phyloP scores from a whole-genome alignment of 1,140 invertebrate species.

The Formica selysi region DNA sequence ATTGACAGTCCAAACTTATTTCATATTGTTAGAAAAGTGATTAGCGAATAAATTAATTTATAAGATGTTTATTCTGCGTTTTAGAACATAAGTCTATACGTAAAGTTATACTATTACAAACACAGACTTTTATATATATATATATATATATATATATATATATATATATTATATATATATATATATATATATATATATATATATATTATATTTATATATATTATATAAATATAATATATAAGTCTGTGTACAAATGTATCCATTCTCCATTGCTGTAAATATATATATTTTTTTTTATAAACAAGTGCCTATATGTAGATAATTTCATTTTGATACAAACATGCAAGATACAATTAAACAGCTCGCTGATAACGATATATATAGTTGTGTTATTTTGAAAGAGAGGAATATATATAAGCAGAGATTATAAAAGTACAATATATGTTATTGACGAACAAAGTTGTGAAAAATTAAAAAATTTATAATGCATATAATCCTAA shows the following conservation, averaged over 20 bases:
- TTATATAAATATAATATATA: no score
- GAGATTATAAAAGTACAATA: slow-evolving; percentile 15
- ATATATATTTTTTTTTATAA: slow-evolving; percentile 15
- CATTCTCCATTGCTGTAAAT: slow-evolving; percentile 22
- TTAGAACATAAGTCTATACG: neutral
- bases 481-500: neutral
- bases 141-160: no score
- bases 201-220: no score
- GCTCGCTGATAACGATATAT: neutral
- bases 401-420: neutral
- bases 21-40: neutral
- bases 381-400: slow-evolving; percentile 7
- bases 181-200: no score
- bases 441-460: slow-evolving; percentile 17
- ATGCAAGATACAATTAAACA: slow-evolving; percentile 14
- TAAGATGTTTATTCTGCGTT: neutral
- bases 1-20: slow-evolving; percentile 22
- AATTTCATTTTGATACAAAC: slow-evolving; percentile 37
- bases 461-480: slow-evolving; percentile 2
- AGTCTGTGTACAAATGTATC: neutral
- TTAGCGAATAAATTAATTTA: slow-evolving; percentile 32
- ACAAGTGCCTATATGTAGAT: slow-evolving; percentile 10
- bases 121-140: no score
- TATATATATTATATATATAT: no score
- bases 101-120: neutral